A percentile compares a stretch with the other conserved stretches of the same genome.
Conservation (phyloP, 2,113 vertebrate species). For the Himantopus leucocephalus region DNA sequence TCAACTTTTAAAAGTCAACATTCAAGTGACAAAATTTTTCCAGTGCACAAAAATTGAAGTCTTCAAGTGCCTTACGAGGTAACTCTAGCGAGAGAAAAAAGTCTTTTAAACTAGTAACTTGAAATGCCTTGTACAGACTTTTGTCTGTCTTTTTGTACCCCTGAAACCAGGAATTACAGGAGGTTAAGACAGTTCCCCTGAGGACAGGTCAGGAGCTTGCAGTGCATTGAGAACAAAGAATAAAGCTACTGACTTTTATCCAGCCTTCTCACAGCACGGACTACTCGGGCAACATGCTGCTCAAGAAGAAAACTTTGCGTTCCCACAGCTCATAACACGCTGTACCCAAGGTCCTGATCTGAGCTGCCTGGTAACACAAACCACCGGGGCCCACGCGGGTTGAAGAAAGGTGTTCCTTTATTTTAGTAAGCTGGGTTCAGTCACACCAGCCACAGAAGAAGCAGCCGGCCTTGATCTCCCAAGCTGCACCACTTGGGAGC, state of each 20-base stretch:
- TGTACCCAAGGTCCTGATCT: not conserved
- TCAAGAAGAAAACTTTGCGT: not conserved
- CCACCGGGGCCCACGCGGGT: fast-evolving
- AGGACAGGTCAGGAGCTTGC: not conserved
- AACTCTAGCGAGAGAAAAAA: not conserved
- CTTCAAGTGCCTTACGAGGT: not conserved
- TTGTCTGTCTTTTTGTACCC: not conserved
- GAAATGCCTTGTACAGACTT: not conserved
- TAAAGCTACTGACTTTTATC: not conserved
- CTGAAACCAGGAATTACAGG: not conserved
- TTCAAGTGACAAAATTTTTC: not conserved
- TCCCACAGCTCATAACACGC: not conserved
- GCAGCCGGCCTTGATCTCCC: not conserved
- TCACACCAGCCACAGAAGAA: not conserved
- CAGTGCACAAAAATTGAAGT: not conserved
- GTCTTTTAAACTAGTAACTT: not conserved
- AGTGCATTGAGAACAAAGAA: not conserved
- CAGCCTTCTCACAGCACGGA: not conserved
- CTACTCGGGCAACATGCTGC: not conserved
- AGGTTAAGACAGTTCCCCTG: not conserved
- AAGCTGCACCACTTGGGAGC: not conserved
- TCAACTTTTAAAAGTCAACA: not conserved
- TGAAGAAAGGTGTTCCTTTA: not conserved
- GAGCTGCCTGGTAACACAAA: not conserved
- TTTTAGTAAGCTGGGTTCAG: not conserved